phyloP scores from a whole-genome alignment of 2,113 vertebrate species.

The Dolichotis patagonum region DNA sequence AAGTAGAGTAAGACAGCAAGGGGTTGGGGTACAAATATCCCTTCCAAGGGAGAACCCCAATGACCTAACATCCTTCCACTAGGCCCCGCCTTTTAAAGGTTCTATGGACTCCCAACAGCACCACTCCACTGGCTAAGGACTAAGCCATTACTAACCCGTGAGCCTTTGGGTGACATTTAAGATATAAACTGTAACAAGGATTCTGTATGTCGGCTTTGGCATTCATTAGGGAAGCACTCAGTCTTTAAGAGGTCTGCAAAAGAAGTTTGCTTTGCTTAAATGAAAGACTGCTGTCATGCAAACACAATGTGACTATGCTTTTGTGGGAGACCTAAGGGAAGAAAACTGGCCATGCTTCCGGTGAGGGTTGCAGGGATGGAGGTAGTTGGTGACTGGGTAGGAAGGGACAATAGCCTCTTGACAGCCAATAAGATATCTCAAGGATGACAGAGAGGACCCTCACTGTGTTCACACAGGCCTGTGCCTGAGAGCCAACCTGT shows the following conservation, averaged over 20 bases:
- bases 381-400: neutral
- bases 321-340: neutral
- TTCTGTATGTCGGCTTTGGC: neutral
- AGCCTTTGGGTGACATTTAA: neutral
- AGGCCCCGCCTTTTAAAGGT: neutral
- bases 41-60: neutral
- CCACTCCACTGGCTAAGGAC: neutral
- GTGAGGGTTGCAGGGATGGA: accelerated
- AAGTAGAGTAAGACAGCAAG: neutral
- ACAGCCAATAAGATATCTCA: neutral
- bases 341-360: neutral
- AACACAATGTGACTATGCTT: neutral
- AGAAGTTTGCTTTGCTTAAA: neutral
- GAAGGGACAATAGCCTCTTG: neutral
- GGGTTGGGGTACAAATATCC: neutral
- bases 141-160: too few species aligned
- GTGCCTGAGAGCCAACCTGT: too few species aligned
- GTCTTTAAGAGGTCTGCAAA: neutral
- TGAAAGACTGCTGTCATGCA: neutral
- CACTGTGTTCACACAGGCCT: neutral
- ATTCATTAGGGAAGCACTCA: neutral
- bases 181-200: neutral
- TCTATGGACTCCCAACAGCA: neutral
- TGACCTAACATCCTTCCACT: neutral
- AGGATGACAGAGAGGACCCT: neutral